Percentiles rank a stretch among this genome's conserved stretches.
Evolutionary conservation across 2,113 vertebrate species (phyloP).

Genomic region (Pelecanoides urinatrix): DNA sequence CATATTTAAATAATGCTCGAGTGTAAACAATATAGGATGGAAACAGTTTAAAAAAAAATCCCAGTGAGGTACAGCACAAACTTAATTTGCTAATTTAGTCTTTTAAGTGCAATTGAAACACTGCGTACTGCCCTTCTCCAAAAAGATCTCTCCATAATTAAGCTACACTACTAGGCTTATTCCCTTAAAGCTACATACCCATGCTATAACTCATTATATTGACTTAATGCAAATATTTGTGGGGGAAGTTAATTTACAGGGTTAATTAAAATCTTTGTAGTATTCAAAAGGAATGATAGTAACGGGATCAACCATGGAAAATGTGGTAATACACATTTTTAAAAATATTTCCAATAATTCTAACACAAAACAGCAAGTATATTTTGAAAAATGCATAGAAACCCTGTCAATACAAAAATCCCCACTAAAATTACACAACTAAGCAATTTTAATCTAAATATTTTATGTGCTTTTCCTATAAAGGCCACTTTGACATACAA

Average conservation of each 20-base stretch:
- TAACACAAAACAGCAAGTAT: conserved; percentile 51
- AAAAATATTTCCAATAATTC: conserved; percentile 48
- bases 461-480: conserved; percentile 57
- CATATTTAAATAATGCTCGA: not conserved
- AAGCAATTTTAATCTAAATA: conserved; percentile 36
- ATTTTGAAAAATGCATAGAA: conserved; percentile 63
- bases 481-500: conserved; percentile 65
- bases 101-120: conserved; percentile 13
- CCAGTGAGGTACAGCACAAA: conserved; percentile 11
- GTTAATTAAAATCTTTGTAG: conserved; percentile 26
- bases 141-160: not conserved
- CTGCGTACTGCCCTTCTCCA: not conserved
- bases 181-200: conserved; percentile 31
- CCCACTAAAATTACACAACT: conserved; percentile 51
- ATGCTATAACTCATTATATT: conserved; percentile 22
- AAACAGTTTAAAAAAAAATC: not conserved
- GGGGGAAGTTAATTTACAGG: conserved; percentile 42
- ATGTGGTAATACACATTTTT: not conserved
- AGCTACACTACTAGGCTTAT: not conserved
- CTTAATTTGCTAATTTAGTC: not conserved
- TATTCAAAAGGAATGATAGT: conserved; percentile 7
- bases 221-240: conserved; percentile 1
- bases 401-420: conserved; percentile 60
- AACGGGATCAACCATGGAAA: conserved; percentile 18
- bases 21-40: conserved; percentile 31